Conservation (phyloP, 2,113 vertebrate genomes). For the Salvelinus alpinus region DNA sequence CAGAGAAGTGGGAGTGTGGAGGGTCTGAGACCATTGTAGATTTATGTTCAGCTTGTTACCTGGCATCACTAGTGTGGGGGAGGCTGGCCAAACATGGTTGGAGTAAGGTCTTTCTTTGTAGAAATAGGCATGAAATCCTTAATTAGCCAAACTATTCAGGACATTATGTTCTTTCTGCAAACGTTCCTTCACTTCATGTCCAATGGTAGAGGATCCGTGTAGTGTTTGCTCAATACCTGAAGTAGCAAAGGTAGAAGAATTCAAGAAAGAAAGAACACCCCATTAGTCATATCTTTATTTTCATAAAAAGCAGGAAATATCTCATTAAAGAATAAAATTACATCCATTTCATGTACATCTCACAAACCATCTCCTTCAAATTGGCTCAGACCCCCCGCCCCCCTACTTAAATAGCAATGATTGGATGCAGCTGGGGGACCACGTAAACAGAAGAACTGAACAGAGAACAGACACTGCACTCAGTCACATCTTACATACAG, state of each 20-base stretch:
- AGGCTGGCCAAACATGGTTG: too few species aligned
- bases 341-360: conserved; percentile 44
- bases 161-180: too few species aligned
- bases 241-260: background rate
- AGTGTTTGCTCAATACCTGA: too few species aligned
- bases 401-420: background rate
- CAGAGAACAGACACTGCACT: conserved; percentile 24
- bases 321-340: conserved; percentile 49
- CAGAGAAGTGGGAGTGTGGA: too few species aligned
- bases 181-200: too few species aligned
- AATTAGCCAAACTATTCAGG: too few species aligned
- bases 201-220: too few species aligned
- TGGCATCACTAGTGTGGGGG: background rate
- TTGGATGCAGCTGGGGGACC: conserved; percentile 1
- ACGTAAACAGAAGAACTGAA: conserved; percentile 12
- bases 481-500: conserved; percentile 43
- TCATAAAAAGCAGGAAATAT: conserved; percentile 53
- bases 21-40: too few species aligned
- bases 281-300: conserved; percentile 1
- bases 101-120: too few species aligned
- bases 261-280: background rate
- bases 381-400: background rate
- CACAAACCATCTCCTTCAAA: conserved; percentile 25
- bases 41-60: conserved; percentile 39
- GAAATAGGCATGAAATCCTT: background rate